Base-by-base conservation (phyloP, 1,140 invertebrate genomes). In the Nymphalis io region DNA sequence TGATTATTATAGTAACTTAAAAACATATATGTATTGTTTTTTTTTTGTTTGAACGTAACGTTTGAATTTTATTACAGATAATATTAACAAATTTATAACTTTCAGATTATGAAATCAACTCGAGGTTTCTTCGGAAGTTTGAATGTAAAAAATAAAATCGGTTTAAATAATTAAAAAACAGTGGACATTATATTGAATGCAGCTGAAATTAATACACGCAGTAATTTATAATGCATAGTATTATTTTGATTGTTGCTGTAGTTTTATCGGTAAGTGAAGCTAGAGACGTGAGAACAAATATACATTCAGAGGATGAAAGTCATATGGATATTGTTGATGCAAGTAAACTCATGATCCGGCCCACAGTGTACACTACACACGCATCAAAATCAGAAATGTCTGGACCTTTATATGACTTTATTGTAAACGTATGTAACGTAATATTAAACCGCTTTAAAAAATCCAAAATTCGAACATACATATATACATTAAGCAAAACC, bases 381-480 rank as follows among this genome's bases (percentile, higher is more conserved):
- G 10, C 3, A 3, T 42, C 60, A 13, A 15, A 33, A 11, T 40
- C 68, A 3, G 40, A 27, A 10, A 59, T 48, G 23, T 46, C 21
- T 38, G 75, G 73, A 13, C 63, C 78, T 5, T 40, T 80, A 8
- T 75, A 75, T 20, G 65, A 75, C 46, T 73, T 77, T 40, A 64
- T 77, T 38, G 61, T 70, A 11, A 77, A 75, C 23, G 27, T 80
- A 44, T 78, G 75, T 68, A 63, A 72, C 16, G 63, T 66, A 38
- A 64, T 78, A 62, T 60, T 78, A 23, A 21, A 80, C 51, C 59
- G 67, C 48, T 79, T 79, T 44, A 59, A 61, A n/a, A 23, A 64
- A 12, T 76, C 68, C 1, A 68, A 61, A n/a, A 68, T 76, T 46
- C 65, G 59, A 6, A 61, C n/a, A 42, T 79, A 73, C 58, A 61